Percentiles rank a stretch among this genome's conserved stretches.
phyloP scores from a whole-genome alignment of 2,797 vertebrate genomes.

The Arnoldichthys spilopterus region DNA sequence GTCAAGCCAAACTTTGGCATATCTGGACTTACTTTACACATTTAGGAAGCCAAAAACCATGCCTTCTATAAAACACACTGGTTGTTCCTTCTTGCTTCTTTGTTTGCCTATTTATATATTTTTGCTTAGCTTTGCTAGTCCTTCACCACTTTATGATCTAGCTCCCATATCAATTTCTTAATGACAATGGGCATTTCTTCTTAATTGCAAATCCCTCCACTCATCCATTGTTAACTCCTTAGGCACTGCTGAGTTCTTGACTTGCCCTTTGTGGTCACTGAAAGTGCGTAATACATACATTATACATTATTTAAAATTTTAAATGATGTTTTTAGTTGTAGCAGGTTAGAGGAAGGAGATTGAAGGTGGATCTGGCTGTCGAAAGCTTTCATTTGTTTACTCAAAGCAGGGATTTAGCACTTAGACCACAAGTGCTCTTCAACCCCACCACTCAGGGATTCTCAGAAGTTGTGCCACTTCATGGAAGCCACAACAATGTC shows the following conservation, averaged over 20 bases:
- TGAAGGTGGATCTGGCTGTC: constrained; percentile 43
- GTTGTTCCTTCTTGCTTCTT: neutral
- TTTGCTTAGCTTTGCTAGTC: constrained; percentile 17
- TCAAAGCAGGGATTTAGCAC: constrained; percentile 37
- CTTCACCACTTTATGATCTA: constrained; percentile 25
- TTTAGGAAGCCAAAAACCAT: neutral
- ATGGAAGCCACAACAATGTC: constrained; percentile 1
- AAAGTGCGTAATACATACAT: too few relatives aligned
- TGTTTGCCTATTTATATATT: neutral
- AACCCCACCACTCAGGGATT: constrained; percentile 16
- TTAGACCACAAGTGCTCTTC: constrained; percentile 27
- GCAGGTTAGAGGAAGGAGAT: constrained; percentile 38
- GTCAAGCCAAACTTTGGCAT: neutral
- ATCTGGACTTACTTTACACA: neutral
- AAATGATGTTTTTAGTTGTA: constrained; percentile 34
- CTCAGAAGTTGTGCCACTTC: constrained; percentile 19
- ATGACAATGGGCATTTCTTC: constrained; percentile 32
- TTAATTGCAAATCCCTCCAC: constrained; percentile 10
- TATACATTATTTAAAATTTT: too few relatives aligned
- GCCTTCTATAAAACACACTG: neutral
- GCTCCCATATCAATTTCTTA: constrained; percentile 12
- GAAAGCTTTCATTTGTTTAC: constrained; percentile 47
- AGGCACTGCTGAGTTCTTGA: constrained; percentile 24
- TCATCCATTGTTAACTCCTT: constrained; percentile 30
- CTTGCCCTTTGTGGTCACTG: constrained; percentile 44